phyloP scores from a whole-genome alignment of 2,888 invertebrate species.

The Buathra laborator region DNA sequence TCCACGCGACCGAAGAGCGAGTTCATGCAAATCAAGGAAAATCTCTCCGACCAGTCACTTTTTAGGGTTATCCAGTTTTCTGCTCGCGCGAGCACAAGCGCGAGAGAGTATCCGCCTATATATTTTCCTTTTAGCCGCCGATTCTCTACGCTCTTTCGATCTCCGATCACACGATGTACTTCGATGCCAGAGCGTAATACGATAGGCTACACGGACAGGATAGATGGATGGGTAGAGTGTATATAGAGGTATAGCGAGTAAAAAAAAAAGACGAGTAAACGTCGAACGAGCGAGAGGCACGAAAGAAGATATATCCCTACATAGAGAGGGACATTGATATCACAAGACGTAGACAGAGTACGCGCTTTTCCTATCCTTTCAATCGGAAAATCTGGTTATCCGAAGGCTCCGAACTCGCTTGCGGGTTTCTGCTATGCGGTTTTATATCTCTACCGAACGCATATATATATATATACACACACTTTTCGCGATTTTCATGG shows the following conservation, averaged over 20 bases:
- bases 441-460: slow-evolving; percentile 52
- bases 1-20: slow-evolving; percentile 29
- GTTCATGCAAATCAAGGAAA: slow-evolving; percentile 55
- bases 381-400: slow-evolving; percentile 73
- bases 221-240: slow-evolving; percentile 54
- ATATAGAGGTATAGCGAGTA: slow-evolving; percentile 41
- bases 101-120: neutral
- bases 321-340: slow-evolving; percentile 68
- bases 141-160: slow-evolving; percentile 53
- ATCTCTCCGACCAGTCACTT: slow-evolving; percentile 60
- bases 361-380: slow-evolving; percentile 72
- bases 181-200: slow-evolving; percentile 51
- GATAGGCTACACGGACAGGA: slow-evolving; percentile 51
- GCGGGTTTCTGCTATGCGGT: slow-evolving; percentile 63
- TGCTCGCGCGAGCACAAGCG: slow-evolving; percentile 58
- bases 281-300: slow-evolving; percentile 32
- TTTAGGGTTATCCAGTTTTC: slow-evolving; percentile 70
- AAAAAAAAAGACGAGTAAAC: slow-evolving; percentile 41
- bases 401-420: slow-evolving; percentile 53
- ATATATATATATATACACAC: slow-evolving; percentile 2
- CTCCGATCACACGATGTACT: slow-evolving; percentile 32
- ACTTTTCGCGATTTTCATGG: slow-evolving; percentile 49
- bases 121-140: slow-evolving; percentile 47
- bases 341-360: slow-evolving; percentile 70
- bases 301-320: slow-evolving; percentile 39